Evolutionary conservation across 2,888 invertebrate species (phyloP).

Genomic region (Drepanosiphum platanoidis): DNA sequence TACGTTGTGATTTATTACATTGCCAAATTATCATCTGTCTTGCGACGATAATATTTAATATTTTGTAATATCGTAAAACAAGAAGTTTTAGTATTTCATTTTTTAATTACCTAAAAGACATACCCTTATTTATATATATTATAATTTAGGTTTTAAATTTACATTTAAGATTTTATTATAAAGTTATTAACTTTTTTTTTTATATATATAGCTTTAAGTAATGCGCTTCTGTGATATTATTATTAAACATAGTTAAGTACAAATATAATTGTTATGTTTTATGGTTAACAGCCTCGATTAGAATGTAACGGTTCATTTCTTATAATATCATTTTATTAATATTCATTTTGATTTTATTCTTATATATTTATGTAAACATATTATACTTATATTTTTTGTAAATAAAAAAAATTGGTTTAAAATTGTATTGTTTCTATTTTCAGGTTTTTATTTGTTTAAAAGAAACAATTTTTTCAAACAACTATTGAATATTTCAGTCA

Average conservation of each 20-base stretch:
- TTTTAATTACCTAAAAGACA: slow-evolving; percentile 37
- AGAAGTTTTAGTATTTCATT: background rate
- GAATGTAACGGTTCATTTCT: slow-evolving; percentile 31
- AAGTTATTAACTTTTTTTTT: background rate
- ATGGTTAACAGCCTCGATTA: slow-evolving; percentile 33
- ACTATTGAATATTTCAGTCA: no score
- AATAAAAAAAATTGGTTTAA: slow-evolving; percentile 26
- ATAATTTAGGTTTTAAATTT: background rate
- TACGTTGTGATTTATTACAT: slow-evolving; percentile 15
- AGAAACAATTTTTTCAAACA: no score
- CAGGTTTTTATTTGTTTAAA: no score
- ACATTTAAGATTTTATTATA: background rate
- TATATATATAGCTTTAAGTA: slow-evolving; percentile 18
- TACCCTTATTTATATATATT: slow-evolving; percentile 6
- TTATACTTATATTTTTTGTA: slow-evolving; percentile 40
- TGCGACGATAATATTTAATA: background rate
- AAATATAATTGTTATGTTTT: slow-evolving; percentile 54
- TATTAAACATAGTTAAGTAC: slow-evolving; percentile 45
- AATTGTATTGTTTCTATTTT: background rate
- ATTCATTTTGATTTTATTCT: slow-evolving; percentile 40
- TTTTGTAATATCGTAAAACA: background rate
- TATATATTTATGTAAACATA: slow-evolving; percentile 10
- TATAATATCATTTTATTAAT: slow-evolving; percentile 33
- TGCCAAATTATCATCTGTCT: background rate
- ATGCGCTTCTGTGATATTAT: slow-evolving; percentile 53